Evolutionary conservation across 2,888 invertebrate species (phyloP).

Genomic region (Limnephilus rhombicus): DNA sequence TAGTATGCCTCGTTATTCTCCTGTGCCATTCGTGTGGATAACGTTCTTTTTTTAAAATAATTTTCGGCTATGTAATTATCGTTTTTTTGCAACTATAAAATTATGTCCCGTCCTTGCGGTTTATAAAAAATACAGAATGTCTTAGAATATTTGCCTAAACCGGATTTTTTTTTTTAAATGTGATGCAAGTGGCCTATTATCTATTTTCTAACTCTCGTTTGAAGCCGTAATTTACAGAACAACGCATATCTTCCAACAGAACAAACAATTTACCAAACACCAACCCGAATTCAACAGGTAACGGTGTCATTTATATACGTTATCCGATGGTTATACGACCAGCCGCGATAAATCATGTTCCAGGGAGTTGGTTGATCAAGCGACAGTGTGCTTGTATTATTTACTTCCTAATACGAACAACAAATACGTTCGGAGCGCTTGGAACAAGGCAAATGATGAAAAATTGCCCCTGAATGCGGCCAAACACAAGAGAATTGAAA

Average conservation of each 20-base stretch:
- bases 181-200: too few species aligned
- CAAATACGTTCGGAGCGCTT: slow-evolving; percentile 54
- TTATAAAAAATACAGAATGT: too few species aligned
- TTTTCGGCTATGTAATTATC: too few species aligned
- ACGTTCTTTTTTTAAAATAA: too few species aligned
- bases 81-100: too few species aligned
- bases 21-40: too few species aligned
- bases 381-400: slow-evolving; percentile 36
- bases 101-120: too few species aligned
- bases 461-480: slow-evolving; percentile 65
- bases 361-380: slow-evolving; percentile 5
- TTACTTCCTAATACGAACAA: slow-evolving; percentile 53
- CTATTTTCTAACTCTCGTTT: not conserved
- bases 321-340: not conserved
- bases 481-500: slow-evolving; percentile 65
- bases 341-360: slow-evolving; percentile 28
- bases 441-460: slow-evolving; percentile 64
- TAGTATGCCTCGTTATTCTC: too few species aligned
- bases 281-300: slow-evolving; percentile 26
- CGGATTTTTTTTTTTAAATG: too few species aligned
- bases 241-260: not conserved
- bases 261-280: not conserved
- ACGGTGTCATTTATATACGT: not conserved
- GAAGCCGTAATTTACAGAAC: not conserved
- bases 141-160: too few species aligned